Base-by-base conservation (phyloP, 2,797 vertebrate genomes). In the Gastrophryne carolinensis region DNA sequence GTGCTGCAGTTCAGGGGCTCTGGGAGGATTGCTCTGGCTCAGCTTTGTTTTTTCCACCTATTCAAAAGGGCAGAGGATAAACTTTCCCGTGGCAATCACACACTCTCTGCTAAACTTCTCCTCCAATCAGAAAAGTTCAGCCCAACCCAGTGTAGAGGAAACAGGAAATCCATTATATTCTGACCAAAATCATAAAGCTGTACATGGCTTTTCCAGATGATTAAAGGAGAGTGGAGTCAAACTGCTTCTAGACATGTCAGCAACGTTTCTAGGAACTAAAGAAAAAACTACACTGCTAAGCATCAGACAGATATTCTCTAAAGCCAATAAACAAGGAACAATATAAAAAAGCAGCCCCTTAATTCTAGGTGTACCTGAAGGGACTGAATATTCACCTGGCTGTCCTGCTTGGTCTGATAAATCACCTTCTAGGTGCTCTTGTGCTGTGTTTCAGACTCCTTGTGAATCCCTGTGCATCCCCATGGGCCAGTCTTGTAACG, bases 101-200 rank as follows among this genome's bases (percentile, higher is more conserved):
- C 50, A 65, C 50, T 47, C 34, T 39, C 60, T 17, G 3, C 50
- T 56, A 41, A 13, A 50, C 32, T 26, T 50, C 49, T 19, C 6
- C 29, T 47, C 47, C 27, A 77, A 63, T 64, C 66, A 64, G 47
- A 57, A 27, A 15, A 63, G 66, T 35, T 53, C 24, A 17, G 26
- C 47, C 23, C 29, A 49, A 32, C 63, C 73, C 39, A 24, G 0
- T 15, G n/a, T 41, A 69, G 47, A 71, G 74, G 74, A 70, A 71
- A 77, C 73, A 76, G 73, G 73, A 76, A 69, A 69, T 56, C 66
- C 74, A 77, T 77, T 63, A 77, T 63, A 23, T 71, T 70, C 35
- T 49, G 49, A 50, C 35, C 74, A 52, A 41, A 64, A 47, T 44
- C 41, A 64, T 17, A 32, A 44, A 8, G n/a, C 56, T 44, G 47